Base-by-base conservation (phyloP, 2,113 vertebrate genomes). In the Myotis lucifugus region DNA sequence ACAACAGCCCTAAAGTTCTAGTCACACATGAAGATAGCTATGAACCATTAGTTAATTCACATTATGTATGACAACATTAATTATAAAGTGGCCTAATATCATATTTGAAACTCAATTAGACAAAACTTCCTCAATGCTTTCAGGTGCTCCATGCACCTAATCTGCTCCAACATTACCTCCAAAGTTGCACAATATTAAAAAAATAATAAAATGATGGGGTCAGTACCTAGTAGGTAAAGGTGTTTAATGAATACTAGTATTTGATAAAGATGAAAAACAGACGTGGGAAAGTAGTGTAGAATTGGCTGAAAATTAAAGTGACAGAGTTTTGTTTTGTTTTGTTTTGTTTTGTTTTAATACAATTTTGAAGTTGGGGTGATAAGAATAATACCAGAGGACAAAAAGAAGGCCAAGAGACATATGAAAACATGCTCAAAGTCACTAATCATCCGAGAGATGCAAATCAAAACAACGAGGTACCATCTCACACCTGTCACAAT, bases 221-320 rank as follows among this genome's bases (percentile, higher is more conserved):
- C 54, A 73, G 0, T 74, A 70, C 25, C 32, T 92, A 74, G 46
- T 77, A 64, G 19, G 19, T 64, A 67, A 90, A 72, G 14, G 17
- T 69, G 12, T 29, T 88, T 90, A 93, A 79, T 64, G 87, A 69
- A 85, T 82, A 46, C 46, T 46, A 46, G 46, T 46, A 81, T 56
- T 94, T 92, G 59, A 74, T 76, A 66, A 93, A 95, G 23, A 83
- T 74, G 8, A 84, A 93, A 95, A 92, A 48, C 11, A 79, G 25
- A 76, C 8, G 48, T 10, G 8, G 42, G 72, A 61, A 83, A 77
- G 12, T 37, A 73, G 8, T 15, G 9, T 85, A 37, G 12, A 89
- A 69, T 73, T 85, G 70, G 29, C 14, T 21, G 13, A 74, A 77
- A 95, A 72, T 69, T 94, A 77, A 82, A 56, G 59, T 48, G 25